Evolutionary conservation across 1,140 invertebrate species (phyloP), one percentile per base, ranked within the genome.

Genomic region (Druon quercuslanigerum): DNA sequence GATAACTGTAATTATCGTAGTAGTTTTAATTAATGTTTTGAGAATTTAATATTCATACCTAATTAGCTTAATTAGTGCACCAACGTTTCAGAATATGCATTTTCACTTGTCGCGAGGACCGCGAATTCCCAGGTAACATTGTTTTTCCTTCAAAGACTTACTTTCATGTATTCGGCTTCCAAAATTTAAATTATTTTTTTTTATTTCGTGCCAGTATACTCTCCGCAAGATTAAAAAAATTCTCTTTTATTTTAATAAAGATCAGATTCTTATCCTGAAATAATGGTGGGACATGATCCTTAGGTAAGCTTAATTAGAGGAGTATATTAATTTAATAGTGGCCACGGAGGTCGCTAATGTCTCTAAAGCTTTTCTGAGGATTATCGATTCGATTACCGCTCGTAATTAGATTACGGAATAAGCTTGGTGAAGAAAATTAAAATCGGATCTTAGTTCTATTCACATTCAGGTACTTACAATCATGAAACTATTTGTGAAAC

Each of bases 111-210:
- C 60, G 60, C 60, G 60, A 66, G 60, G 40, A 66, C 60, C 14
- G 60, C n/a, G 60, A 66, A 66, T 66, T 66, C 46, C 60, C 60
- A 66, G 25, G 6, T 40, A 66, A 66, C 60, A 66, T 66, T 66
- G 57, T 66, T 40, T 40, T 33, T 14, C 33, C 57, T 66, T 66
- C 20, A 66, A 66, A 66, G 33, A 66, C 60, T 66, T 66, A 40
- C n/a, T 46, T 33, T 33, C 8, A 17, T 57, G 40, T 25, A 20
- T 56, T 56, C 7, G 20, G 6, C 12, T 66, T 33, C 70, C 82
- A 73, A 76, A 80, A 80, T 82, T 85, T 85, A 83, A 85, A 85
- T 85, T 85, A 85, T 80, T 78, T 76, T 72, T 73, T 40, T 66
- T 66, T 25, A n/a, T 66, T 40, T 54, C n/a, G 0, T 7, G 16